Base-by-base conservation (phyloP, 1,140 invertebrate genomes). In the Drosophila tani region DNA sequence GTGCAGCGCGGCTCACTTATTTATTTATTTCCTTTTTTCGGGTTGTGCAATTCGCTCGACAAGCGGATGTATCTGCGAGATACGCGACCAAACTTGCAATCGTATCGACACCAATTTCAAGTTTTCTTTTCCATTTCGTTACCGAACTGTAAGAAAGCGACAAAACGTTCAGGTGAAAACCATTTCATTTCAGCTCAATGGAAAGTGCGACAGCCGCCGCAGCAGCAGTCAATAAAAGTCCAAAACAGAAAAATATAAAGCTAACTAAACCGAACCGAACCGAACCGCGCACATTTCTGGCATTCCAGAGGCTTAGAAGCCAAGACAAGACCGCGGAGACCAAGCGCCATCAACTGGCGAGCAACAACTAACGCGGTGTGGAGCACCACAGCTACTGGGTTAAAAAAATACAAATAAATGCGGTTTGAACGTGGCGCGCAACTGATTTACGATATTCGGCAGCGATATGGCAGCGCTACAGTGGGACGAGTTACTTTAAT, bases 381-480 rank as follows among this genome's bases (percentile, higher is more conserved):
- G 53, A 75, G 71, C 47, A 21, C 17, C 24, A 41, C 21, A 32
- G 71, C 63, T 46, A 66, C 47, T 49, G 47, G 47, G 66, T 24
- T 68, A 24, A 6, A 24, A 60, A 38, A 69, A 62, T 38, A 70
- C 21, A 68, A 56, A 80, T 50, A 46, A 68, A 50, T 57, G 40
- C 75, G 58, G 50, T 65, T 79, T 74, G 65, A 80, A 78, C 69
- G 68, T 82, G 73, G 69, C 77, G 68, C 71, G 77, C 81, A 88
- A 76, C 73, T 88, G 84, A 88, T 84, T 88, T 88, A 88, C 84
- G 84, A 84, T 88, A 87, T 84, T 87, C 58, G 46, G 38, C 53
- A 35, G 49, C 63, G 47, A 60, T 50, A 53, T 40, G 19, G 9
- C 19, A 32, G 19, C n/a, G 32, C 38, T 7, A 62, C 79, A 81